Base-by-base conservation (phyloP, 2,888 invertebrate genomes). In the Malthinus flaveolus region DNA sequence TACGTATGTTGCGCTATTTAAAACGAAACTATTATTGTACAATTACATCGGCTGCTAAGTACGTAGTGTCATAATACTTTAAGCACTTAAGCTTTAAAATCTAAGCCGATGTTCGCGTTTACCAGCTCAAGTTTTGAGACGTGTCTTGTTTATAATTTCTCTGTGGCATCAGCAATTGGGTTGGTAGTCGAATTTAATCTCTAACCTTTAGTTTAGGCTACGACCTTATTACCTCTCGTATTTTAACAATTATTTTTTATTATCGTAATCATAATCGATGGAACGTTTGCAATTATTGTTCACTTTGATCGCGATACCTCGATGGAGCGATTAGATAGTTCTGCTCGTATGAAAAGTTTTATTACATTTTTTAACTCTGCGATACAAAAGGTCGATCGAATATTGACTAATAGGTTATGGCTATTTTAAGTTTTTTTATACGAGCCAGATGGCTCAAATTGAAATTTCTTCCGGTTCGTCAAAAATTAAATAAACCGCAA, bases 21-120 rank as follows among this genome's bases (percentile, higher is more conserved):
- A 42, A 6, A 15, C 9, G 39, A 15, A n/a, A 42, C 39, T n/a
- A 42, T 42, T 42, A 42, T 42, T 42, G 39, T 15, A 42, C 39
- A 42, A 42, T 42, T 42, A 42, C 39, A 23, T 15, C 15, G 39
- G 15, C 13, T 42, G 39, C 39, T 42, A 39, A 12, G 8, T 39
- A 42, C 13, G 39, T 42, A 12, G 15, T 15, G 15, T n/a, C 15
- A 10, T 42, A 42, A 42, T 15, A n/a, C 15, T 23, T 23, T 42
- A 42, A 42, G 15, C 39, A 42, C 39, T 42, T 42, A 15, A 15
- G 15, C 23, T 23, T 23, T 23, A 23, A 23, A 23, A 23, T 23
- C 23, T 23, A 23, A 23, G 23, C 23, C 23, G 23, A 23, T 12
- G 15, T 42, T 7, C 15, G 15, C 15, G 15, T 15, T n/a, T n/a